Evolutionary conservation across 2,113 vertebrate species (phyloP).

Genomic region (Phalacrocorax pelagicus): DNA sequence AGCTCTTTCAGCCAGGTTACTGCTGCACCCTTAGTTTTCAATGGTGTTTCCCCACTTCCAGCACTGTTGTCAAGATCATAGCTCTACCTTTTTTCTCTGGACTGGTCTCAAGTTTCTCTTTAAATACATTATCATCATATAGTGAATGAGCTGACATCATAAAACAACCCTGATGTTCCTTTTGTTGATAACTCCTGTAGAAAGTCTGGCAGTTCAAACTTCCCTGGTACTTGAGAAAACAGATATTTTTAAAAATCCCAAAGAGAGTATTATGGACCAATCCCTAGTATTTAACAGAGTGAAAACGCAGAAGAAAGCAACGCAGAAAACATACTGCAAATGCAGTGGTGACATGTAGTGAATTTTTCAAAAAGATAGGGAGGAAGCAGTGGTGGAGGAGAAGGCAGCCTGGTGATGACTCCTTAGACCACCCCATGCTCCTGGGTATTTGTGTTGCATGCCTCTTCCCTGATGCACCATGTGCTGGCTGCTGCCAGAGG

Average conservation of each 20-base stretch:
- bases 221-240: not conserved
- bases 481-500: not conserved
- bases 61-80: not conserved
- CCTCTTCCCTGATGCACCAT: accelerated
- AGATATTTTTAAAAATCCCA: not conserved
- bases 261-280: not conserved
- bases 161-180: not conserved
- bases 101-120: not conserved
- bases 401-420: not conserved
- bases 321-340: not conserved
- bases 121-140: not conserved
- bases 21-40: not conserved
- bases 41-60: not conserved
- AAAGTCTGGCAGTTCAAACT: accelerated
- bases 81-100: not conserved
- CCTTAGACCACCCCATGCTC: accelerated
- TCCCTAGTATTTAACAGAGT: not conserved
- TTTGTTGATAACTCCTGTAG: not conserved
- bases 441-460: not conserved
- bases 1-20: not conserved
- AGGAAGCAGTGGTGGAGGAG: not conserved
- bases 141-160: not conserved
- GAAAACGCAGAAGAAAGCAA: not conserved
- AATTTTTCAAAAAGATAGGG: not conserved
- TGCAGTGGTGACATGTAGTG: not conserved